phyloP scores from a whole-genome alignment of 2,888 invertebrate genomes.

The Eueremaeus valkanovi region DNA sequence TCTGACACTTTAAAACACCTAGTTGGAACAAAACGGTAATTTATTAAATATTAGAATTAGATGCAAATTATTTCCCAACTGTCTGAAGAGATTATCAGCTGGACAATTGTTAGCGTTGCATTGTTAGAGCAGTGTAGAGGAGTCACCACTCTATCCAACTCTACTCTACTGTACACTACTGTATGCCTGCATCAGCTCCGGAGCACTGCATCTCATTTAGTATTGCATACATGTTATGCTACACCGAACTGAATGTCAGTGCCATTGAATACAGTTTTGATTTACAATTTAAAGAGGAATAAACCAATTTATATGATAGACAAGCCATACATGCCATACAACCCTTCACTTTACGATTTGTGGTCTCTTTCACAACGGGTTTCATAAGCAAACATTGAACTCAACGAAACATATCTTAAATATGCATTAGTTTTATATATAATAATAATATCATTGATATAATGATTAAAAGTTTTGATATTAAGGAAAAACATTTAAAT shows the following conservation, averaged over 20 bases:
- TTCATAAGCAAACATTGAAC: background rate
- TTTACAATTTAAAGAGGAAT: slow-evolving; percentile 21
- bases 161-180: too few species aligned
- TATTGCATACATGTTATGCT: background rate
- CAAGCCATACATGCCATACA: background rate
- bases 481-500: too few species aligned
- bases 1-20: too few species aligned
- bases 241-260: background rate
- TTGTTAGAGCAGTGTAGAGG: too few species aligned
- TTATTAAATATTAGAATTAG: too few species aligned
- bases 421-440: background rate
- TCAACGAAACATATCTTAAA: background rate
- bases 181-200: too few species aligned
- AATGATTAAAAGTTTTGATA: too few species aligned
- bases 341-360: slow-evolving; percentile 22
- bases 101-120: too few species aligned
- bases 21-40: too few species aligned
- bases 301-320: slow-evolving; percentile 1
- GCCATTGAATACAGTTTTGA: background rate
- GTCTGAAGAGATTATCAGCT: too few species aligned
- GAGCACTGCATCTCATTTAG: background rate
- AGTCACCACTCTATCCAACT: too few species aligned
- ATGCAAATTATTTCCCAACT: too few species aligned
- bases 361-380: background rate
- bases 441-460: background rate